Evolutionary conservation across 2,113 vertebrate genomes (phyloP).

Genomic region (Atractosteus spatula): DNA sequence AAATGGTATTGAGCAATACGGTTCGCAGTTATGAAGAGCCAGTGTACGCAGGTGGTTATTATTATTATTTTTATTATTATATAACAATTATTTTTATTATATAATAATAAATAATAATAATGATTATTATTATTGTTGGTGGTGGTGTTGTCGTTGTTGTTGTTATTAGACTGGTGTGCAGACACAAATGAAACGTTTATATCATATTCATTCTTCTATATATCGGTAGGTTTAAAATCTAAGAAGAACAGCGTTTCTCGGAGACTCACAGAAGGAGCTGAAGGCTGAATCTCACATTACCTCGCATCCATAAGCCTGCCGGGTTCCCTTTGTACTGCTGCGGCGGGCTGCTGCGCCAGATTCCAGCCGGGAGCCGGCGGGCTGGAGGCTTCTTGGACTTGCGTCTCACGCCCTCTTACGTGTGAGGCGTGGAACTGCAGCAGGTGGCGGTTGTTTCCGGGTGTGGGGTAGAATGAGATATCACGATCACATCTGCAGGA

Average conservation of each 20-base stretch:
- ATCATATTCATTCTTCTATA: not conserved
- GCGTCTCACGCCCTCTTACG: conserved; percentile 57
- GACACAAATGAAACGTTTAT: not conserved
- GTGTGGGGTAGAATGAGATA: too few species aligned
- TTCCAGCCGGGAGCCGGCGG: conserved; percentile 13
- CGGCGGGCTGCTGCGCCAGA: conserved; percentile 41
- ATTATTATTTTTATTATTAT: too few species aligned
- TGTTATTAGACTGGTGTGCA: not conserved
- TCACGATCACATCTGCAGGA: too few species aligned
- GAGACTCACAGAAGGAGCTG: not conserved
- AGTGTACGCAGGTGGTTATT: too few species aligned
- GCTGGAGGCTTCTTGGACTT: conserved; percentile 12
- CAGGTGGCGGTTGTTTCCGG: too few species aligned
- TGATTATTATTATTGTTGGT: too few species aligned
- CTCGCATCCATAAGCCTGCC: conserved; percentile 33
- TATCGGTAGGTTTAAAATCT: conserved; percentile 8
- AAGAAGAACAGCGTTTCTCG: too few species aligned
- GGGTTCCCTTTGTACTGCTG: conserved; percentile 43
- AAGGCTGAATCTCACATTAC: conserved; percentile 24
- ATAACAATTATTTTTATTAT: too few species aligned
- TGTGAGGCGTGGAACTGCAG: conserved; percentile 20
- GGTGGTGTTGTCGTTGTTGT: too few species aligned
- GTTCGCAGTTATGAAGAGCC: too few species aligned
- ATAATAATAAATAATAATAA: too few species aligned
- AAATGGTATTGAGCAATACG: too few species aligned